These are phyloP conservation scores for Oreochromis tanganicae DNA, from an alignment of 2,113 vertebrate species.

Conservation along the genomic window DNA sequence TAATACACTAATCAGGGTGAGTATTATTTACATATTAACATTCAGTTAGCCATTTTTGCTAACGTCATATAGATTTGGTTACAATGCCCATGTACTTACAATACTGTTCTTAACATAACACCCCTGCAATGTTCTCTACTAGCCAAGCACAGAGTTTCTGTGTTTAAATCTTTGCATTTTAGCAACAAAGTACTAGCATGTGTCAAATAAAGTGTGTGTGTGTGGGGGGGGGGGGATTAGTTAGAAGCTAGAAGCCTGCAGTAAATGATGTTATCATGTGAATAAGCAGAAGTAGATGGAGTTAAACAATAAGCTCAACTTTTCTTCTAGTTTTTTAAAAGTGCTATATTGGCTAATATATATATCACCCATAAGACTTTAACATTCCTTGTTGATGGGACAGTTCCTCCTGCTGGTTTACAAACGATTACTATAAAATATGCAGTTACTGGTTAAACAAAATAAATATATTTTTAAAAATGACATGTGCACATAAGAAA, in stretches of 20 bases:
- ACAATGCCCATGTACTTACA: background rate
- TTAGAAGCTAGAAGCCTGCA: background rate
- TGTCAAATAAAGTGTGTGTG: rapidly evolving
- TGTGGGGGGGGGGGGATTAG: rapidly evolving
- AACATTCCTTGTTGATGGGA: background rate
- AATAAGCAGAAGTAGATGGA: background rate
- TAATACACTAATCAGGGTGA: background rate
- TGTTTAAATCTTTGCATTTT: background rate
- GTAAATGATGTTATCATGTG: background rate
- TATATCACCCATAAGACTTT: background rate
- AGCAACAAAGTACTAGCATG: background rate
- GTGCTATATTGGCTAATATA: background rate
- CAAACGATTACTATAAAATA: background rate
- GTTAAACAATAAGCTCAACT: background rate
- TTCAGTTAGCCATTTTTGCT: background rate
- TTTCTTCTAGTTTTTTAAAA: background rate
- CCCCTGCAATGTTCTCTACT: background rate
- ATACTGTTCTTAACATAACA: background rate
- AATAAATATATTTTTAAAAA: background rate
- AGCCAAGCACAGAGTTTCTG: background rate
- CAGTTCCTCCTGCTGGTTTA: background rate
- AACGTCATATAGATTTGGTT: background rate
- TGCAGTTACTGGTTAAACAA: background rate
- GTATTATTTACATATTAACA: background rate
- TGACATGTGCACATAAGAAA: background rate